Conservation (phyloP, 1,140 invertebrate genomes). For the Cylas formicarius region DNA sequence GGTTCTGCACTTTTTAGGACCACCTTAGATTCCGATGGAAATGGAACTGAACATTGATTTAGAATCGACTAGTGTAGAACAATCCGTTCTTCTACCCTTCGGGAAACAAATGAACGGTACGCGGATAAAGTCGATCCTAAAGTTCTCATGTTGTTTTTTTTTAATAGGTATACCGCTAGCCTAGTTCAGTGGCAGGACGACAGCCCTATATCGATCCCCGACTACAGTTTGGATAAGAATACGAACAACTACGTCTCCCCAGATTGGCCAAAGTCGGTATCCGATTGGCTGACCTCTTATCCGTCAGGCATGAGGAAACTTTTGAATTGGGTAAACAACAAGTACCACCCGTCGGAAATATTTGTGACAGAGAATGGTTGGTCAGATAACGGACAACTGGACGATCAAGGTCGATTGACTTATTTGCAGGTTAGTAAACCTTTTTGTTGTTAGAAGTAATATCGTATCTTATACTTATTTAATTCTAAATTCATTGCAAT, state of each 20-base stretch:
- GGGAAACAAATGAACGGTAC: no score
- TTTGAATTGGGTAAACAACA: slow-evolving; percentile 59
- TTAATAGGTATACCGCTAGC: slow-evolving; percentile 13
- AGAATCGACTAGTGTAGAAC: no score
- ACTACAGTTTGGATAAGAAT: slow-evolving; percentile 4
- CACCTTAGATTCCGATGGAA: no score
- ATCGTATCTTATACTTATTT: no score
- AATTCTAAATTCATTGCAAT: no score
- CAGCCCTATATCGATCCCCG: background rate
- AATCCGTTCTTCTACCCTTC: no score
- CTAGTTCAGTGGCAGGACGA: slow-evolving; percentile 8
- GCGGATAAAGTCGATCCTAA: no score
- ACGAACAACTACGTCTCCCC: slow-evolving; percentile 5
- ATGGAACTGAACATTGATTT: no score
- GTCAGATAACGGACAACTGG: slow-evolving; percentile 41
- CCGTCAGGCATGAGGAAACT: slow-evolving; percentile 60
- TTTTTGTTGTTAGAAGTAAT: no score
- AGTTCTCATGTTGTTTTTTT: no score
- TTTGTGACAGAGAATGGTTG: slow-evolving; percentile 57
- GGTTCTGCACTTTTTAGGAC: no score
- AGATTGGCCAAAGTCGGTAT: slow-evolving; percentile 10
- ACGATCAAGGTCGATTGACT: slow-evolving; percentile 46
- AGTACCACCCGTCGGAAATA: slow-evolving; percentile 49
- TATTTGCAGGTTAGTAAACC: slow-evolving; percentile 22
- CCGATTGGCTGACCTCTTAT: slow-evolving; percentile 23